Percentiles rank a stretch among this genome's conserved stretches.
Evolutionary conservation across 2,113 vertebrate genomes (phyloP).

Genomic region (Montifringilla adamsi): DNA sequence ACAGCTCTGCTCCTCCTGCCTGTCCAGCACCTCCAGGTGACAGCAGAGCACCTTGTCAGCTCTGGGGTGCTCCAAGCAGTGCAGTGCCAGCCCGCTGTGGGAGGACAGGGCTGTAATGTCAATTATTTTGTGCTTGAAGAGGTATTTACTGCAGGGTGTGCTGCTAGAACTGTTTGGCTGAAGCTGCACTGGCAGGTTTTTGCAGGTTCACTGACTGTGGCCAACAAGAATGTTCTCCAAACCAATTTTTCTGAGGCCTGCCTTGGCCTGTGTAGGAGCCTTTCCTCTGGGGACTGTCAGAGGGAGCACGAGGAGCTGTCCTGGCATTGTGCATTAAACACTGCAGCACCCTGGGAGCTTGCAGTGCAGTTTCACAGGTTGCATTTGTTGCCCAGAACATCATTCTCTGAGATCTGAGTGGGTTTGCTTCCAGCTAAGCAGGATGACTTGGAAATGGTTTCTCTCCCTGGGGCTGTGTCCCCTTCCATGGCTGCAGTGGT

Average conservation of each 20-base stretch:
- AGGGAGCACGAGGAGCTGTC: neutral
- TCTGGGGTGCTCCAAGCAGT: neutral
- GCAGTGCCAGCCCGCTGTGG: neutral
- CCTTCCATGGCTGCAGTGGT: neutral
- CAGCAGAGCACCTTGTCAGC: neutral
- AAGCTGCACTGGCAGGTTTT: neutral
- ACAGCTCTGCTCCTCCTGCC: neutral
- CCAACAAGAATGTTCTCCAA: neutral
- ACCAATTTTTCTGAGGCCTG: neutral
- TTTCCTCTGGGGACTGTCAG: neutral
- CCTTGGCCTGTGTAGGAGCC: neutral
- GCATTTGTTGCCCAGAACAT: neutral
- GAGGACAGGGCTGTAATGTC: neutral
- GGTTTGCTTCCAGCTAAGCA: neutral
- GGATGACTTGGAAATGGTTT: neutral
- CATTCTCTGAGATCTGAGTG: neutral
- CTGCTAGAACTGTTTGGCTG: neutral
- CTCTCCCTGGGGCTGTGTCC: neutral
- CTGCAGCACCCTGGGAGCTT: accelerated
- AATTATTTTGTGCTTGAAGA: neutral
- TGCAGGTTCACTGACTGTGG: neutral
- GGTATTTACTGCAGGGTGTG: neutral
- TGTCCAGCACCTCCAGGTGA: neutral
- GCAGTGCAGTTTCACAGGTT: neutral
- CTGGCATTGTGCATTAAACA: accelerated